Conservation (phyloP, 1,140 invertebrate genomes). For the Zaprionus camerounensis region DNA sequence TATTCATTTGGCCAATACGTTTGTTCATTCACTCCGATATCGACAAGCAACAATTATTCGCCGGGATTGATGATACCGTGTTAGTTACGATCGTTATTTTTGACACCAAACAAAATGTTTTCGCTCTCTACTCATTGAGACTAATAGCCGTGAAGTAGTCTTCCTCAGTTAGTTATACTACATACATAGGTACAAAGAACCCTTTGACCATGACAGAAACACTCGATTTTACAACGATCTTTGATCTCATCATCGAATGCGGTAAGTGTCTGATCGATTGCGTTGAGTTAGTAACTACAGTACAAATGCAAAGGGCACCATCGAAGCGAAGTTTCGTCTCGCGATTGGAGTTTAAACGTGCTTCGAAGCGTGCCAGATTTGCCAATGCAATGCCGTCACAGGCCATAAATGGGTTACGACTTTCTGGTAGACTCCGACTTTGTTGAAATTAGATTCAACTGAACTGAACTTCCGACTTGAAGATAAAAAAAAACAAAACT, state of each 20-base stretch:
- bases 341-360: neutral
- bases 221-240: conserved; percentile 71
- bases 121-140: conserved; percentile 16
- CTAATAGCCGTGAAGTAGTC: conserved; percentile 17
- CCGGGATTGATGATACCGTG: conserved; percentile 12
- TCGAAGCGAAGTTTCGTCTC: neutral
- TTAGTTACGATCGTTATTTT: neutral
- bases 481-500: neutral
- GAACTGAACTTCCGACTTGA: neutral
- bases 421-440: neutral
- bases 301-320: conserved; percentile 1
- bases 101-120: conserved; percentile 31
- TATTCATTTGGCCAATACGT: conserved; percentile 9
- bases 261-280: conserved; percentile 48
- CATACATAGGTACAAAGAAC: neutral
- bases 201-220: conserved; percentile 59
- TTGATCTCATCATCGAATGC: conserved; percentile 74
- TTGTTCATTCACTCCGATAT: neutral
- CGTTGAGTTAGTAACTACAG: conserved; percentile 7
- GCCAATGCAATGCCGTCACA: neutral
- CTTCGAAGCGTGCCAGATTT: neutral
- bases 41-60: conserved; percentile 22
- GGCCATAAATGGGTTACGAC: neutral
- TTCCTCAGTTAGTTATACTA: neutral
- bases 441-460: neutral